These are phyloP conservation scores for Troides aeacus DNA, from an alignment of 2,888 invertebrate genomes.

Conservation along the genomic window DNA sequence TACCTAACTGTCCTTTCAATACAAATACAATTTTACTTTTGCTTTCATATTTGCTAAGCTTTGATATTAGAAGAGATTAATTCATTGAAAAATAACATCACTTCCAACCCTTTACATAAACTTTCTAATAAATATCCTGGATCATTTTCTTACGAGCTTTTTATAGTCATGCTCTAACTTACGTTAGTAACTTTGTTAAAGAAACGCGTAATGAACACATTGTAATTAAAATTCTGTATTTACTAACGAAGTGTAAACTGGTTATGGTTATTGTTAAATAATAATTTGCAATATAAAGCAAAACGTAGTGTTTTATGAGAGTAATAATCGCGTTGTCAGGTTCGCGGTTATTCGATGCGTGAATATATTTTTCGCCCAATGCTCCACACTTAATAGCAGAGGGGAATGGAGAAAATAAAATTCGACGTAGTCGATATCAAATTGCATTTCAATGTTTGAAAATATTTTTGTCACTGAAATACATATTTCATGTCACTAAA, in stretches of 20 bases:
- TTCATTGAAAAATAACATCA: background rate
- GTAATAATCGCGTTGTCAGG: too few relatives aligned
- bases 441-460: conserved; percentile 28
- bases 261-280: too few relatives aligned
- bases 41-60: background rate
- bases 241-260: background rate
- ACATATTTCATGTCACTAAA: conserved; percentile 14
- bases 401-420: conserved; percentile 28
- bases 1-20: background rate
- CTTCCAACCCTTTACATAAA: background rate
- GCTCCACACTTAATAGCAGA: conserved; percentile 22
- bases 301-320: too few relatives aligned
- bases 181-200: background rate
- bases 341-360: conserved; percentile 1
- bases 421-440: conserved; percentile 27
- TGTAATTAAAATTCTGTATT: background rate
- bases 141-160: background rate
- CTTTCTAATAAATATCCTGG: background rate
- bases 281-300: too few relatives aligned
- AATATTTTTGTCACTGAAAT: conserved; percentile 26
- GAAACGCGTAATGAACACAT: background rate
- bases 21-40: background rate
- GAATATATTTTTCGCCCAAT: conserved; percentile 22
- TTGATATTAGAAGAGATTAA: background rate
- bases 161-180: background rate